Evolutionary conservation across 2,113 vertebrate species (phyloP).

Genomic region (Neolamprologus kungweensis): DNA sequence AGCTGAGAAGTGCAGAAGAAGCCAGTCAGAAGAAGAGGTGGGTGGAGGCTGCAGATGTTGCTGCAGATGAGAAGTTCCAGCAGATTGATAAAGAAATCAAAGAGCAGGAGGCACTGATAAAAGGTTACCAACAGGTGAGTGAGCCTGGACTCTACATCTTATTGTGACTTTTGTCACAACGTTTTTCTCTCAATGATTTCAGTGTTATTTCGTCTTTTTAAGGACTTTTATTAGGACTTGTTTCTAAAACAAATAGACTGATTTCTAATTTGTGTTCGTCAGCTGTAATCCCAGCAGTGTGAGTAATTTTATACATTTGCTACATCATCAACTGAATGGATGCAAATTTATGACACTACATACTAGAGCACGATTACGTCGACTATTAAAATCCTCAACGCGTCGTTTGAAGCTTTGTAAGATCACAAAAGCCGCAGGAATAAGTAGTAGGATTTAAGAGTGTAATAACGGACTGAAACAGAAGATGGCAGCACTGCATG

Average conservation of each 20-base stretch:
- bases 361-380: fast-evolving
- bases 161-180: neutral
- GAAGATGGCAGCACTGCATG: neutral
- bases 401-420: fast-evolving
- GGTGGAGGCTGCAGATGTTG: conserved; percentile 51
- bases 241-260: neutral
- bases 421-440: fast-evolving
- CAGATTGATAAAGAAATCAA: conserved; percentile 82
- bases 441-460: neutral
- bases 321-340: neutral
- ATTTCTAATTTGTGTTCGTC: neutral
- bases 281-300: neutral
- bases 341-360: neutral
- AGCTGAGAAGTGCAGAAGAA: conserved; percentile 80
- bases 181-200: neutral
- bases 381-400: fast-evolving
- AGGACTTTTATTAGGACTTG: neutral
- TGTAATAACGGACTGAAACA: neutral
- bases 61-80: conserved; percentile 74
- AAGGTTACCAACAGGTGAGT: conserved; percentile 88
- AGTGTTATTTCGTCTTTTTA: fast-evolving
- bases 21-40: conserved; percentile 62
- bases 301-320: neutral
- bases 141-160: neutral
- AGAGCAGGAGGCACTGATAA: conserved; percentile 86